Conservation (phyloP, 2,888 invertebrate genomes). For the Drosophila maculinotata region DNA sequence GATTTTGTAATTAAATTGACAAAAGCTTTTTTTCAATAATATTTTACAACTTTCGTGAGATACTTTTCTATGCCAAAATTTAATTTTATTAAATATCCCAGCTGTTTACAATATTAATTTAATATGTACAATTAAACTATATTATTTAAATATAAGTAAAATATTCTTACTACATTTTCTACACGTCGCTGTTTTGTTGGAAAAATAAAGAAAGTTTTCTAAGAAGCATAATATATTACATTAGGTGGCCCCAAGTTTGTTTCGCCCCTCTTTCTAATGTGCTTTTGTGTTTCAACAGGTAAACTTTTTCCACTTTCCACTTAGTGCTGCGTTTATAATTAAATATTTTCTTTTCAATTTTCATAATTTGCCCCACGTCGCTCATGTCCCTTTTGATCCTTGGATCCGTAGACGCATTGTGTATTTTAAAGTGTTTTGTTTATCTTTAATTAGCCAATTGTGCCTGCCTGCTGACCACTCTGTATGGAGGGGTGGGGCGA, state of each 20-base stretch:
- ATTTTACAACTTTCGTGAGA: background rate
- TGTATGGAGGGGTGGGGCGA: background rate
- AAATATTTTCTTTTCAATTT: constrained; percentile 71
- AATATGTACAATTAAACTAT: no score
- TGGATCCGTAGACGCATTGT: constrained; percentile 27
- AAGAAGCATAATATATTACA: constrained; percentile 42
- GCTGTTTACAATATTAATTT: background rate
- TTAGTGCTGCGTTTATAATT: constrained; percentile 47
- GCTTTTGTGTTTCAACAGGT: constrained; percentile 51
- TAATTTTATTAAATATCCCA: no score
- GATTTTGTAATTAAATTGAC: no score
- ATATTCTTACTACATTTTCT: no score
- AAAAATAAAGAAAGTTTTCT: background rate
- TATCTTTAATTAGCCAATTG: constrained; percentile 69
- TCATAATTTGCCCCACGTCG: constrained; percentile 24
- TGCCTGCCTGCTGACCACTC: constrained; percentile 21
- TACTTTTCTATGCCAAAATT: background rate
- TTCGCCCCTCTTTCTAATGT: background rate
- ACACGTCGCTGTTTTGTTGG: constrained; percentile 2
- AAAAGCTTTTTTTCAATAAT: no score
- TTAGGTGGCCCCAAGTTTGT: constrained; percentile 13
- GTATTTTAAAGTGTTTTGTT: constrained; percentile 67
- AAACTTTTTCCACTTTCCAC: constrained; percentile 47
- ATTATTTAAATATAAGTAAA: background rate
- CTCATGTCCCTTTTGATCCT: constrained; percentile 1